Evolutionary conservation across 2,797 vertebrate species (phyloP).

Genomic region (Tiaroga cobitis): DNA sequence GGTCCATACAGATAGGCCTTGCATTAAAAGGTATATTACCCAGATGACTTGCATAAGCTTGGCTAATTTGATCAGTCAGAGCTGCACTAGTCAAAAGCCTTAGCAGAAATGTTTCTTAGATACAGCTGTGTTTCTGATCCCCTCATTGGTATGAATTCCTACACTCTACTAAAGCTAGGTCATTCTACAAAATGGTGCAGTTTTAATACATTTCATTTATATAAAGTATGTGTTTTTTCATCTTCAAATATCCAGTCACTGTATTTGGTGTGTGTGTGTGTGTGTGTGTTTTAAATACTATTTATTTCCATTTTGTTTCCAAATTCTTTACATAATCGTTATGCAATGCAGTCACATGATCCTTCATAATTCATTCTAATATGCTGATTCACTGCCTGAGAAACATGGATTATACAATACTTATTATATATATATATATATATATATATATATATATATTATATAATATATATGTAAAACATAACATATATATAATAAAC

Average conservation of each 20-base stretch:
- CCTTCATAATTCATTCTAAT: not conserved
- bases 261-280: not conserved
- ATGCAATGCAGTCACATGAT: not conserved
- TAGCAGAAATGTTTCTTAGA: not conserved
- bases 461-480: not conserved
- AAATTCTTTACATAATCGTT: not conserved
- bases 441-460: too few species aligned
- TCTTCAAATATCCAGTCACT: not conserved
- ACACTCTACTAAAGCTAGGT: not conserved
- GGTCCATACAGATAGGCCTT: constrained; percentile 31
- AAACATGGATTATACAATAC: too few species aligned
- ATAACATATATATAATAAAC: not conserved
- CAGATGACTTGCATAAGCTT: constrained; percentile 9
- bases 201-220: not conserved
- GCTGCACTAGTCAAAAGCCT: not conserved
- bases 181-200: not conserved
- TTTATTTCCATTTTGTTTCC: not conserved
- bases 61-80: constrained; percentile 18
- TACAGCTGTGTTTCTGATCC: not conserved
- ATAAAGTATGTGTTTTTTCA: not conserved
- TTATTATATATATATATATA: too few species aligned
- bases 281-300: not conserved
- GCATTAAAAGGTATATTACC: constrained; percentile 27
- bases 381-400: not conserved
- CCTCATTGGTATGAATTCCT: not conserved